A percentile compares a stretch with the other conserved stretches of the same genome.
phyloP scores from a whole-genome alignment of 2,113 vertebrate species.

The Campylomormyrus numenius region DNA sequence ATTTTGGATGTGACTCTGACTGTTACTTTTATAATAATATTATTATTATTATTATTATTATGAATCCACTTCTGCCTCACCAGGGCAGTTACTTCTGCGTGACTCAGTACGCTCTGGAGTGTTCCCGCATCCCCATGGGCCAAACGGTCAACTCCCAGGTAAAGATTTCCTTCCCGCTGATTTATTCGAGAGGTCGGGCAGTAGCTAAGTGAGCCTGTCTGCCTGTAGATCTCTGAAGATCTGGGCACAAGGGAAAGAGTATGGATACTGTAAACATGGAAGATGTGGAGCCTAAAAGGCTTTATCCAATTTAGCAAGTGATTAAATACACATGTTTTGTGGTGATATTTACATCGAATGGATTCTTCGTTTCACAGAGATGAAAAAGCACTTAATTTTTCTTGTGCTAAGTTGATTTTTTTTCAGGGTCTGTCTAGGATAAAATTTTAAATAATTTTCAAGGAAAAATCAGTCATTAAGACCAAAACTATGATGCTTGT shows the following conservation, averaged over 20 bases:
- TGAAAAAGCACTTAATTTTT: neutral
- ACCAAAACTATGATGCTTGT: neutral
- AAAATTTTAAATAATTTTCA: neutral
- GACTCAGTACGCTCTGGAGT: slow-evolving; percentile 94
- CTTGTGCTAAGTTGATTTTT: neutral
- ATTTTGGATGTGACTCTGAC: neutral
- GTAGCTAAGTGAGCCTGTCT: neutral
- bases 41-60: neutral
- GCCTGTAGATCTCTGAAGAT: neutral
- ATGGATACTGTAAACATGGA: neutral
- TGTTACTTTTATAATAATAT: neutral
- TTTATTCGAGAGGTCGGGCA: neutral
- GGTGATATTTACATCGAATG: neutral
- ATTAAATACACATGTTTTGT: neutral
- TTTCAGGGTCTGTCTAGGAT: neutral
- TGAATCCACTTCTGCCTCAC: neutral
- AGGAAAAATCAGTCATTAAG: neutral
- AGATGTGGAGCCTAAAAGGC: neutral
- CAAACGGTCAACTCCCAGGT: slow-evolving; percentile 98
- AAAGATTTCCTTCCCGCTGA: slow-evolving; percentile 32
- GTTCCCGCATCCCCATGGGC: slow-evolving; percentile 94
- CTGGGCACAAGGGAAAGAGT: neutral
- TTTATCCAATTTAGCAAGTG: neutral
- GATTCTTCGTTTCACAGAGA: neutral
- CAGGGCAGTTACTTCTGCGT: slow-evolving; percentile 98